phyloP scores from a whole-genome alignment of 2,113 vertebrate genomes.

The Leucopsar rothschildi region DNA sequence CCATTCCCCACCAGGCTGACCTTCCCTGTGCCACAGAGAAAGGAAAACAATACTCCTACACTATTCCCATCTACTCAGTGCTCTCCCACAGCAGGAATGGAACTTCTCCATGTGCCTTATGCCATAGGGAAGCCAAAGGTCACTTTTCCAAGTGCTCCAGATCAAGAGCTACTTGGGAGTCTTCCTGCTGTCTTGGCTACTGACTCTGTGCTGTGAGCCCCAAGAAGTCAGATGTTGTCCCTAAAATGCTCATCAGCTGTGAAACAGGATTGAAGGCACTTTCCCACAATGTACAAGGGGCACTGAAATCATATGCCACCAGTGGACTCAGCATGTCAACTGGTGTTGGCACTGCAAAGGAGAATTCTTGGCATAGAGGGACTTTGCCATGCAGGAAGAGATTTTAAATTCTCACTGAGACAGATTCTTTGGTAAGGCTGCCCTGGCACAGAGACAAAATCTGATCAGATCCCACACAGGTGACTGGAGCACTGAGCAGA shows the following conservation, averaged over 20 bases:
- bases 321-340: background rate
- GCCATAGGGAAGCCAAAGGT: background rate
- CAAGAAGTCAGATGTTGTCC: background rate
- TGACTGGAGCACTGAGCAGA: background rate
- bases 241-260: background rate
- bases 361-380: background rate
- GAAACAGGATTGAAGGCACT: background rate
- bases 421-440: background rate
- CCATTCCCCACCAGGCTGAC: background rate
- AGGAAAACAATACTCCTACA: background rate
- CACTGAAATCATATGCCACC: background rate
- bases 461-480: background rate
- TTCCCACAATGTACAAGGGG: background rate
- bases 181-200: background rate
- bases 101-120: background rate
- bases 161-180: background rate
- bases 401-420: background rate
- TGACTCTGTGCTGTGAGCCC: background rate
- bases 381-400: background rate
- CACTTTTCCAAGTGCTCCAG: background rate
- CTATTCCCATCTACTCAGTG: background rate
- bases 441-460: background rate
- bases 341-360: background rate
- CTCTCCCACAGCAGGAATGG: background rate
- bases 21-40: background rate